Base-by-base conservation (phyloP, 37 sponge, comb jelly and placozoan genomes). In the Aphrocallistes beatrix region DNA sequence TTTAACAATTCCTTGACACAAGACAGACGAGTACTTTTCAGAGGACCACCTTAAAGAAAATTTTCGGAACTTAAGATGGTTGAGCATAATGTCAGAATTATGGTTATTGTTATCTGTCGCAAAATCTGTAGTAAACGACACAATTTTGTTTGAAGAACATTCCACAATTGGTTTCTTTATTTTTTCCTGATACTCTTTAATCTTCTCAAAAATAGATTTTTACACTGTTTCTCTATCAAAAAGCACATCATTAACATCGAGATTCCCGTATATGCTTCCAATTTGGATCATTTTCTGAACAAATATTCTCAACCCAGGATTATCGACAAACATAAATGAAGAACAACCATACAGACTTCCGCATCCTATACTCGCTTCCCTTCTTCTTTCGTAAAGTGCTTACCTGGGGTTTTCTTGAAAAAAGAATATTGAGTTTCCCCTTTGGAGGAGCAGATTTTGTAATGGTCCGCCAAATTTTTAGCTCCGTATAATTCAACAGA, bases 71-170 rank as follows among this genome's bases (percentile, higher is more conserved):
- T 25, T 60, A 25, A 30, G n/a, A 28, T 60, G 75, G n/a, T 60
- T 60, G 28, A 19, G 75, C 13, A 30, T 28, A 60, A 60, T 6
- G n/a, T 60, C 10, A 60, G 75, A 60, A 60, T 60, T 60, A 60
- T 60, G 75, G n/a, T 60, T 42, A 25, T 25, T 60, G 75, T 60
- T 60, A 60, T 60, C 75, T 25, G 34, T 60, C 21, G 75, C 75
- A 3, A 60, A 60, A 60, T 60, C 75, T 60, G 75, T 60, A 60
- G 75, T 60, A 60, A 60, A 60, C 75, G 75, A 60, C 28, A 60
- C 75, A 19, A 60, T 60, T 60, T 32, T 60, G 75, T 28, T 60
- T 60, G n/a, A 60, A 60, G 8, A 60, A 60, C 75, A 60, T 60
- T 60, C 75, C 34, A 60, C n/a, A 21, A 60, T 60, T 60, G 75